Conservation (phyloP, 2,888 invertebrate species). For the Metalampra italica region DNA sequence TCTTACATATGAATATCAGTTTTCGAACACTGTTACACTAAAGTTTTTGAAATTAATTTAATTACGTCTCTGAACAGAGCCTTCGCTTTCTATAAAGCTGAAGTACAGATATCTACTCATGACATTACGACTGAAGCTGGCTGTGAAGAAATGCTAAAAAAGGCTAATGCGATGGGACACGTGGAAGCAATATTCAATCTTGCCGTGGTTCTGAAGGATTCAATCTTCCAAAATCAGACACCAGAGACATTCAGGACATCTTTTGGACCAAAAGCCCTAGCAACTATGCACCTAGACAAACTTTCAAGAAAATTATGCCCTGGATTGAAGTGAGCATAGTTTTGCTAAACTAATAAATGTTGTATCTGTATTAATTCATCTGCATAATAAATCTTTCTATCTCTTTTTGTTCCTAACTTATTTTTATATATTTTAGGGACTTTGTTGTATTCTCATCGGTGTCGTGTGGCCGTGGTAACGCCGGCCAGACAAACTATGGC, state of each 20-base stretch:
- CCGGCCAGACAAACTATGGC: constrained; percentile 94
- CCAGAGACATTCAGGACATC: constrained; percentile 82
- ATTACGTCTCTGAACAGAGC: constrained; percentile 53
- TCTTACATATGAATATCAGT: no score
- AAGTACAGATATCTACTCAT: constrained; percentile 82
- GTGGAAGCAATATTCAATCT: constrained; percentile 94
- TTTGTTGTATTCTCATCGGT: constrained; percentile 96
- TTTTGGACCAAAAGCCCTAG: constrained; percentile 88
- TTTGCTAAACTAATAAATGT: constrained; percentile 53
- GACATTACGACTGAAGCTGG: constrained; percentile 85
- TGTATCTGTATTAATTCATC: no score
- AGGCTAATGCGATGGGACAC: constrained; percentile 81
- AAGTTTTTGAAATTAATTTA: no score
- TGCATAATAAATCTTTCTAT: constrained; percentile 35
- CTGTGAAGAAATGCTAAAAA: constrained; percentile 82
- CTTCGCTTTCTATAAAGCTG: constrained; percentile 85
- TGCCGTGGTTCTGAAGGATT: constrained; percentile 88
- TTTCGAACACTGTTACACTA: no score
- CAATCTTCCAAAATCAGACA: constrained; percentile 87
- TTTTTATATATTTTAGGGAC: constrained; percentile 57
- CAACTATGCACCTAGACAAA: constrained; percentile 87
- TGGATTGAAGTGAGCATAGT: constrained; percentile 46
- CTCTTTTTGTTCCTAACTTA: neutral
- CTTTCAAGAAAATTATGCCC: constrained; percentile 58
- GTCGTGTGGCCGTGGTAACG: constrained; percentile 93